Evolutionary conservation across 2,888 invertebrate genomes (phyloP).

Genomic region (Mongoloraphidia duomilia): DNA sequence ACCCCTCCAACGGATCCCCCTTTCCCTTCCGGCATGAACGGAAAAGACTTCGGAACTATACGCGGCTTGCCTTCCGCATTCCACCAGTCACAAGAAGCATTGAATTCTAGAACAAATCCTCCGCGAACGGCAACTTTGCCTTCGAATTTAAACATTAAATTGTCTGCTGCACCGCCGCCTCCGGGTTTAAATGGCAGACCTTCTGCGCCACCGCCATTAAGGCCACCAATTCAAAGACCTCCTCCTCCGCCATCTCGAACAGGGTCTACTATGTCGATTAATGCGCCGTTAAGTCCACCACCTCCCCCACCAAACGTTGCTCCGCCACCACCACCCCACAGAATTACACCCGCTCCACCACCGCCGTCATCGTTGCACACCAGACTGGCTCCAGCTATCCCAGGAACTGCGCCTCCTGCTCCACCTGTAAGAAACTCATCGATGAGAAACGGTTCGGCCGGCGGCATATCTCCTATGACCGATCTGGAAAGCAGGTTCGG

Average conservation of each 20-base stretch:
- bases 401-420: constrained; percentile 32
- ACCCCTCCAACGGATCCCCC: constrained; percentile 26
- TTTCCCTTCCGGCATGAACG: constrained; percentile 14
- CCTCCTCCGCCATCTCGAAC: constrained; percentile 33
- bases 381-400: constrained; percentile 11
- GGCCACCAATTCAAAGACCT: constrained; percentile 41
- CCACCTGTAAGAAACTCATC: constrained; percentile 50
- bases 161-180: constrained; percentile 34
- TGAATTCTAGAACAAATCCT: constrained; percentile 20
- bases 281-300: constrained; percentile 12
- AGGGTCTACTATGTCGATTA: constrained; percentile 6
- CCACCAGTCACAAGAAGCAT: constrained; percentile 38
- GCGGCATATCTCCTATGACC: constrained; percentile 19
- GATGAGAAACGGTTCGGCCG: constrained; percentile 32
- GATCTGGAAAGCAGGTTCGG: constrained; percentile 58
- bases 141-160: constrained; percentile 22
- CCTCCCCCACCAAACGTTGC: constrained; percentile 28
- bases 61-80: constrained; percentile 31
- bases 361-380: constrained; percentile 26
- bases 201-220: constrained; percentile 27
- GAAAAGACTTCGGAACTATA: constrained; percentile 27
- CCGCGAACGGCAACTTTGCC: constrained; percentile 20
- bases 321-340: constrained; percentile 32
- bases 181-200: constrained; percentile 27
- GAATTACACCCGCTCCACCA: constrained; percentile 31